Evolutionary conservation across 1,140 invertebrate genomes (phyloP).

Genomic region (Tenebrio molitor): DNA sequence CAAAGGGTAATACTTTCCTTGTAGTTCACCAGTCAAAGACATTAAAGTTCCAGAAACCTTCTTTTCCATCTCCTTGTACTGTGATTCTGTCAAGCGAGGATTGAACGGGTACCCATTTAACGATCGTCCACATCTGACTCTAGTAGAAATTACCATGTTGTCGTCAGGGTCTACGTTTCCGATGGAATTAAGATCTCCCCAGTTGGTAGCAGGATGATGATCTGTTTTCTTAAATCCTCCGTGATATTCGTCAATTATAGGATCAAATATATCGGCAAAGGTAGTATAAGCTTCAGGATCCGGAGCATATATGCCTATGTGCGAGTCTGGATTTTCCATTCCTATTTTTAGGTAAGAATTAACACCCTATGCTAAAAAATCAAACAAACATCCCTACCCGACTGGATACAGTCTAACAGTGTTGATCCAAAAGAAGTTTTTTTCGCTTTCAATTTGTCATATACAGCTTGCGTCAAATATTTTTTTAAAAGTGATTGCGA

Average conservation of each 20-base stretch:
- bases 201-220: constrained; percentile 77
- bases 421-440: constrained; percentile 73
- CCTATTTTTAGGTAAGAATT: constrained; percentile 65
- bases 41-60: constrained; percentile 56
- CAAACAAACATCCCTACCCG: constrained; percentile 60
- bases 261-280: constrained; percentile 80
- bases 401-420: constrained; percentile 78
- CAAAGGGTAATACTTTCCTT: constrained; percentile 77
- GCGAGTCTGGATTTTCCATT: constrained; percentile 74
- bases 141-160: constrained; percentile 80
- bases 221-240: constrained; percentile 73
- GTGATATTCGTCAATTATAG: constrained; percentile 85
- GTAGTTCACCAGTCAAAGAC: constrained; percentile 26
- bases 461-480: constrained; percentile 75
- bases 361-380: too few relatives aligned
- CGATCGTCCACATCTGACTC: constrained; percentile 80
- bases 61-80: constrained; percentile 75
- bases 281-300: constrained; percentile 80
- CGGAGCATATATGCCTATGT: constrained; percentile 80
- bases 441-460: constrained; percentile 75
- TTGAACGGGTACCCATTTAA: constrained; percentile 83
- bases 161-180: constrained; percentile 80
- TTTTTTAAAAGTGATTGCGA: constrained; percentile 81
- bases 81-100: constrained; percentile 77
- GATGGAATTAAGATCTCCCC: constrained; percentile 77